Conservation (phyloP, 2,113 vertebrate genomes). For the Prionailurus bengalensis region DNA sequence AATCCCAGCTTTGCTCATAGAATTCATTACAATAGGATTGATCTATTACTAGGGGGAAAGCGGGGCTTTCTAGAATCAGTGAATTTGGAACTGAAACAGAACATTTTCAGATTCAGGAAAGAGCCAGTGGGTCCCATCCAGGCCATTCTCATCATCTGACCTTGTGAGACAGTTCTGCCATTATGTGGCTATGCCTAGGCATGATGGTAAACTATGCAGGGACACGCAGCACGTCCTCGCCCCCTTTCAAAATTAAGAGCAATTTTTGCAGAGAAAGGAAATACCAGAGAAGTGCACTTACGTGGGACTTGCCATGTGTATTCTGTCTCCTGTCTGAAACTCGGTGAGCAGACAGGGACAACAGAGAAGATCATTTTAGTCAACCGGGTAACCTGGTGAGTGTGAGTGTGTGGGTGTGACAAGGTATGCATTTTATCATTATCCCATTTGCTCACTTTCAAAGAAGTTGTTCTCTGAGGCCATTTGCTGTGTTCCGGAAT, state of each 20-base stretch:
- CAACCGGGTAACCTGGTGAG: neutral
- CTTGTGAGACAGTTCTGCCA: neutral
- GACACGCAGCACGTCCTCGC: neutral
- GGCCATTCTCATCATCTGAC: neutral
- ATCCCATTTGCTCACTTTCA: neutral
- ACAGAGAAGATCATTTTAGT: neutral
- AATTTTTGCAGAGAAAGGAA: neutral
- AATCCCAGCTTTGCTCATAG: neutral
- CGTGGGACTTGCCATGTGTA: neutral
- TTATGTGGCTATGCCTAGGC: neutral
- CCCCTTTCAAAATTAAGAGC: neutral
- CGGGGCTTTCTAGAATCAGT: neutral
- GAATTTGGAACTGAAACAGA: neutral
- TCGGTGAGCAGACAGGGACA: neutral
- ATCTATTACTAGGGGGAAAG: neutral
- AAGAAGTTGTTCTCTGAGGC: constrained; percentile 39
- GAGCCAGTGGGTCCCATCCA: neutral
- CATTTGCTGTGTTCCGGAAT: constrained; percentile 26
- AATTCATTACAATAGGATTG: neutral
- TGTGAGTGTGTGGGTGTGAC: neutral
- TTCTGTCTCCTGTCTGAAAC: neutral
- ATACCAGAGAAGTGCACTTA: neutral
- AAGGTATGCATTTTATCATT: constrained; percentile 5
- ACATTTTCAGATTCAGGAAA: neutral
- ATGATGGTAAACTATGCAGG: neutral